Evolutionary conservation across 2,113 vertebrate genomes (phyloP).

Genomic region (Pygathrix nemaeus): DNA sequence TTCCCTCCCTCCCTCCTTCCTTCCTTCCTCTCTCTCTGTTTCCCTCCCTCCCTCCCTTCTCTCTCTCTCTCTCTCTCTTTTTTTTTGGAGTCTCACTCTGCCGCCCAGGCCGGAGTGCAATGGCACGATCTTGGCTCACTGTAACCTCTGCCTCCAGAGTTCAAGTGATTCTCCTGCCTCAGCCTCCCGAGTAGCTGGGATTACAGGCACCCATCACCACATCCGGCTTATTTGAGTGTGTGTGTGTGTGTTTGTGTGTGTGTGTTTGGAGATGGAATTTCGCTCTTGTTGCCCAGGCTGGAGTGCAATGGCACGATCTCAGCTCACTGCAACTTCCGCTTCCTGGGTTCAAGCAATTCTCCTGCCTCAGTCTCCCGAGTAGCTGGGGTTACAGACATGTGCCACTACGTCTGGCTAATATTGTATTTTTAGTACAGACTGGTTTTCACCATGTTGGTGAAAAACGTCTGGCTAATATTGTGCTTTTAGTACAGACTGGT

Average conservation of each 20-base stretch:
- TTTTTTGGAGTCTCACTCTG: not conserved
- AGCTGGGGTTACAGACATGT: not conserved
- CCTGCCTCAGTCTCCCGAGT: too few species aligned
- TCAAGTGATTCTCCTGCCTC: not conserved
- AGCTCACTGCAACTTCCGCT: too few species aligned
- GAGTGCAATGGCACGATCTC: too few species aligned
- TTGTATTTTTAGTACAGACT: not conserved
- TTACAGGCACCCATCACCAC: too few species aligned
- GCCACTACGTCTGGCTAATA: too few species aligned
- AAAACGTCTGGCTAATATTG: not conserved
- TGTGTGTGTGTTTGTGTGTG: too few species aligned
- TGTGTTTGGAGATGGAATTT: too few species aligned
- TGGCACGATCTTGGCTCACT: not conserved
- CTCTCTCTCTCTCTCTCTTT: fast-evolving
- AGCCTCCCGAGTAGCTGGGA: not conserved
- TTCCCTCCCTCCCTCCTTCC: fast-evolving
- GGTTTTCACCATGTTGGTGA: not conserved
- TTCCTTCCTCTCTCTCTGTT: fast-evolving
- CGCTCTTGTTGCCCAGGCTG: too few species aligned
- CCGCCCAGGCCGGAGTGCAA: not conserved
- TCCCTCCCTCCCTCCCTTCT: fast-evolving
- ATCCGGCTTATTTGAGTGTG: too few species aligned
- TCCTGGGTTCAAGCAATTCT: too few species aligned
- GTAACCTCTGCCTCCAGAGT: not conserved
- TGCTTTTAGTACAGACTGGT: not conserved